Base-by-base conservation (phyloP, 2,113 vertebrate species). In the Willisornis vidua region DNA sequence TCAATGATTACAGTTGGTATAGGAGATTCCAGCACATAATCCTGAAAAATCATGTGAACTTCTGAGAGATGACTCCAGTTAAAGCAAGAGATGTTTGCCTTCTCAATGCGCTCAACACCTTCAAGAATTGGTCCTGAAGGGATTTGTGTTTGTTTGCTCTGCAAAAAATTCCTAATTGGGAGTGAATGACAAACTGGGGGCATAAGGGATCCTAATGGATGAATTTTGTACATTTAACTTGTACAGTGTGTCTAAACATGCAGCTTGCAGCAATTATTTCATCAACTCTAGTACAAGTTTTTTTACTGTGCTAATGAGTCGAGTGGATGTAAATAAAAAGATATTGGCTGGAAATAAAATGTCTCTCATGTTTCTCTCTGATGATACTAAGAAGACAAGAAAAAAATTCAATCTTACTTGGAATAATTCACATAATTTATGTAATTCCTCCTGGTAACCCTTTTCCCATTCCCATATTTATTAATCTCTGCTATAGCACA, bases 211-310 rank as follows among this genome's bases (percentile, higher is more conserved):
- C 28, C 57, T 74, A 81, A 23, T 49, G 70, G 75, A 29, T 58
- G 31, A 66, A 78, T 92, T 83, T 43, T 70, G 37, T n/a, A 86
- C n/a, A 51, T 88, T 79, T 85, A 85, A 74, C 54, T 91, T 73
- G 78, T 87, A 87, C 77, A 90, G 45, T 43, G 46, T 52, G 14
- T 61, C 49, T 81, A 86, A 94, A 91, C 41, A 73, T 73, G 85
- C 70, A 91, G 52, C 87, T 81, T 85, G 39, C 41, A 96, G 75
- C 78, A 86, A 93, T 92, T 95, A 94, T 88, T 94, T 94, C 72
- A 94, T 86, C 68, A 91, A 23, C 12, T 74, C 3, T 71, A 89
- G 46, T 39, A 91, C 28, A 77, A 66, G 46, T 14, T 62, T 62
- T 85, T 68, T 41, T 80, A 31, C 19, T 67, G 23, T 29, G 71